Conservation (phyloP, 2,888 invertebrate species). For the Baccha elongata region DNA sequence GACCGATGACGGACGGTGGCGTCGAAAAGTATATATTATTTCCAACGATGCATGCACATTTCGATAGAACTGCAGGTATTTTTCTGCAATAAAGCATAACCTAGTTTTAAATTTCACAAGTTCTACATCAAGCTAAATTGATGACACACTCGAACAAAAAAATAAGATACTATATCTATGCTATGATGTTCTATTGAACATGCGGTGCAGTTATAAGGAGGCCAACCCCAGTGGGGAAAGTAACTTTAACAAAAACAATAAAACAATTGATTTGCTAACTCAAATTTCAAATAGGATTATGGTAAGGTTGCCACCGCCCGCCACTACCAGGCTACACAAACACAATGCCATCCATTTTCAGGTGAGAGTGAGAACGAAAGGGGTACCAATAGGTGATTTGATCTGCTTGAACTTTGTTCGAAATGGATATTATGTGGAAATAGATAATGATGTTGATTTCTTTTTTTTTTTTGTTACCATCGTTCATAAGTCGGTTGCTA, state of each 20-base stretch:
- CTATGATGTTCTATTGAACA: constrained; percentile 47
- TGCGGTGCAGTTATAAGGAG: constrained; percentile 46
- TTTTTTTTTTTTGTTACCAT: constrained; percentile 7
- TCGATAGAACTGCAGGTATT: constrained; percentile 65
- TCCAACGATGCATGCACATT: constrained; percentile 69
- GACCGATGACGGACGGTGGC: neutral
- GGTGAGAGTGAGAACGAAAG: constrained; percentile 28
- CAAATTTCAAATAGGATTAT: constrained; percentile 73
- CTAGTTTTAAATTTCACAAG: constrained; percentile 69
- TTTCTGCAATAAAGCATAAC: constrained; percentile 58
- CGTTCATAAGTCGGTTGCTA: constrained; percentile 19
- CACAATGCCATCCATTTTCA: constrained; percentile 35
- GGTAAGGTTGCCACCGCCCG: constrained; percentile 40
- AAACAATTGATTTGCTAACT: constrained; percentile 71
- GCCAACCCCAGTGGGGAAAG: constrained; percentile 32
- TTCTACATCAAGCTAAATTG: constrained; percentile 44
- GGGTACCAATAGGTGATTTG: constrained; percentile 59
- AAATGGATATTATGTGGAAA: constrained; percentile 21
- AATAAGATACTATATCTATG: constrained; percentile 21
- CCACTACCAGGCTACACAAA: neutral
- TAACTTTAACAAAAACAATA: constrained; percentile 47
- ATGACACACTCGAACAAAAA: constrained; percentile 54
- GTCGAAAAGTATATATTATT: constrained; percentile 52
- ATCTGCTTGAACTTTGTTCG: constrained; percentile 60
- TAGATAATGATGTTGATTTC: constrained; percentile 24